Percentiles rank a stretch among this genome's conserved stretches.
These are phyloP conservation scores for Rhyzopertha dominica DNA, from an alignment of 1,140 invertebrate genomes.

Conservation along the genomic window DNA sequence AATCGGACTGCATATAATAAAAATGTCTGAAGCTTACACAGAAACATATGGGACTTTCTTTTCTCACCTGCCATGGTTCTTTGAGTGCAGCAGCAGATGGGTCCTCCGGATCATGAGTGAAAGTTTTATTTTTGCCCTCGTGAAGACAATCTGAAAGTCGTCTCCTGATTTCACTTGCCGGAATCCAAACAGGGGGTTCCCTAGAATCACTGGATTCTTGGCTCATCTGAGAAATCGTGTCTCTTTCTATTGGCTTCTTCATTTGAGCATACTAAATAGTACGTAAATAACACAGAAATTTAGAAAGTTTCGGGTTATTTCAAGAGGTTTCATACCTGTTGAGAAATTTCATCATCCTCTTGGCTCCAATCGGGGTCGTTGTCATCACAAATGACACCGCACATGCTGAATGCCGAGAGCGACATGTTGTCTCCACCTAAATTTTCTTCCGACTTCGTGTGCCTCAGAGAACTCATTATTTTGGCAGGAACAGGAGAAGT, in stretches of 20 bases:
- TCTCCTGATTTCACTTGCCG: slow-evolving; percentile 87
- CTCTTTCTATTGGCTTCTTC: slow-evolving; percentile 60
- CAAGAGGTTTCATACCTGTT: slow-evolving; percentile 52
- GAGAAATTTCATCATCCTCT: slow-evolving; percentile 89
- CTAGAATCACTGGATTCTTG: slow-evolving; percentile 85
- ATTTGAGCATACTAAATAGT: slow-evolving; percentile 55
- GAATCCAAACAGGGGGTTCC: slow-evolving; percentile 74
- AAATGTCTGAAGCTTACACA: no score
- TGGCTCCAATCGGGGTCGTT: slow-evolving; percentile 81
- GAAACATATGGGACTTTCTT: no score
- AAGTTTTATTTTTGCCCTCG: slow-evolving; percentile 71
- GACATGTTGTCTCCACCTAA: slow-evolving; percentile 52
- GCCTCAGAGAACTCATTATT: slow-evolving; percentile 73
- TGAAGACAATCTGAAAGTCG: slow-evolving; percentile 82
- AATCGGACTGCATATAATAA: no score
- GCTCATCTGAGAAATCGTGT: slow-evolving; percentile 86
- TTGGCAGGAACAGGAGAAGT: slow-evolving; percentile 74
- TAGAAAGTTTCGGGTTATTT: no score
- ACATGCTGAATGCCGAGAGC: slow-evolving; percentile 40
- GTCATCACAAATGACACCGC: slow-evolving; percentile 43
- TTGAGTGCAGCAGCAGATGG: slow-evolving; percentile 97
- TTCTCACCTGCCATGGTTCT: slow-evolving; percentile 62
- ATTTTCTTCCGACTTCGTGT: slow-evolving; percentile 93
- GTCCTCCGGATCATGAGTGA: slow-evolving; percentile 90
- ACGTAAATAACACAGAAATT: slow-evolving; percentile 19